Evolutionary conservation across 1,140 invertebrate genomes (phyloP).

Genomic region (Orius laevigatus): DNA sequence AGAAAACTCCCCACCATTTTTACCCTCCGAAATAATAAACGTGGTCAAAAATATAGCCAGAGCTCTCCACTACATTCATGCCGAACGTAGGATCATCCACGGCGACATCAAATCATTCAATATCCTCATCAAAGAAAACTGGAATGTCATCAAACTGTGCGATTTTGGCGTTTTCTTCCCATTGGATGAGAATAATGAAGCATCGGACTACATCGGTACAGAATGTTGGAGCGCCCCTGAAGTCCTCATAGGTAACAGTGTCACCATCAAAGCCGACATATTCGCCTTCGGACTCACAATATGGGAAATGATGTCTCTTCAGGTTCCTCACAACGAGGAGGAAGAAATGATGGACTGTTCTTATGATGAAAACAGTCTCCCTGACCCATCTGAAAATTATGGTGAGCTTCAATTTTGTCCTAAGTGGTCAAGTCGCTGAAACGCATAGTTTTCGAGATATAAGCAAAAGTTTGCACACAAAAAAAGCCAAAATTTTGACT

Average conservation of each 20-base stretch:
- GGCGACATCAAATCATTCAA: slow-evolving; percentile 77
- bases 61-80: slow-evolving; percentile 64
- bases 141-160: slow-evolving; percentile 58
- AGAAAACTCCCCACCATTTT: slow-evolving; percentile 37
- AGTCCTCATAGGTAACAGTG: slow-evolving; percentile 33
- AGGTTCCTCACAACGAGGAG: slow-evolving; percentile 37
- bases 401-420: background rate
- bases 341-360: background rate
- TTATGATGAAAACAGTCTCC: background rate
- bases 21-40: slow-evolving; percentile 42
- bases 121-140: slow-evolving; percentile 48
- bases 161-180: slow-evolving; percentile 70
- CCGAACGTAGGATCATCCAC: slow-evolving; percentile 50
- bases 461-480: no score
- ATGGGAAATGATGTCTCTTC: slow-evolving; percentile 65
- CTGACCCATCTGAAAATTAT: background rate
- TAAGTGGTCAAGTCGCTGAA: no score
- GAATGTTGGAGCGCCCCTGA: slow-evolving; percentile 58
- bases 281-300: slow-evolving; percentile 60
- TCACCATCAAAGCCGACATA: slow-evolving; percentile 59
- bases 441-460: no score
- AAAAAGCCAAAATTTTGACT: no score
- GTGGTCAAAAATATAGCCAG: slow-evolving; percentile 43
- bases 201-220: slow-evolving; percentile 32
- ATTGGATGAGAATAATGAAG: slow-evolving; percentile 33